These are phyloP conservation scores for Sitobion miscanthi DNA, from an alignment of 1,140 invertebrate species.

Conservation along the genomic window DNA sequence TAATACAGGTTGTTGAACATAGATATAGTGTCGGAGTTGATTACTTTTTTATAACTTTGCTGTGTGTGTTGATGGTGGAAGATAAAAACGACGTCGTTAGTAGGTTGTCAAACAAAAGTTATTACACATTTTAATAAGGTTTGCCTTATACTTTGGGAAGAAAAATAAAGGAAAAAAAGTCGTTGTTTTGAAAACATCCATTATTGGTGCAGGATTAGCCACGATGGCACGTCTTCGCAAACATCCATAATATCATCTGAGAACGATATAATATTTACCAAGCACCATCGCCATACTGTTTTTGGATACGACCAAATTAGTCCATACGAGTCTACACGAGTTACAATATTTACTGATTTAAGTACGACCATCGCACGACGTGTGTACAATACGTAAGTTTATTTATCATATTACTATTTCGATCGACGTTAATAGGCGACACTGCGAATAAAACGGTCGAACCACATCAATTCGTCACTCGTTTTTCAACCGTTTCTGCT, in stretches of 20 bases:
- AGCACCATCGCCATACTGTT: not conserved
- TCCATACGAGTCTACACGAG: too few relatives aligned
- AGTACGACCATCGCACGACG: too few relatives aligned
- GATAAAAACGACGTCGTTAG: not conserved
- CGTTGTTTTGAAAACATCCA: not conserved
- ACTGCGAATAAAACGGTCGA: not conserved
- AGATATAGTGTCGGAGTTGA: not conserved
- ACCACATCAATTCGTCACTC: too few relatives aligned
- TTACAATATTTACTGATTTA: too few relatives aligned
- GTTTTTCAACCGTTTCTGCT: not conserved
- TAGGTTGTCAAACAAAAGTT: not conserved
- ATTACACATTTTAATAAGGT: not conserved
- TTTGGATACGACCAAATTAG: not conserved
- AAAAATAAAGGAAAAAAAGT: not conserved
- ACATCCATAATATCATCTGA: not conserved
- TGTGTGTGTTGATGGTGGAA: not conserved
- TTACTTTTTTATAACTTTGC: conserved; percentile 11
- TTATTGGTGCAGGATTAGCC: not conserved
- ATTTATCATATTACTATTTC: too few relatives aligned
- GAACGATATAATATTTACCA: too few relatives aligned
- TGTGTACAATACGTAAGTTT: too few relatives aligned
- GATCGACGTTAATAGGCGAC: too few relatives aligned
- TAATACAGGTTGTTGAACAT: not conserved
- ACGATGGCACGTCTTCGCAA: not conserved
- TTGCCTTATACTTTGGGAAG: not conserved